Evolutionary conservation across 2,888 invertebrate genomes (phyloP).

Genomic region (Drosophila pseudotalamancana): DNA sequence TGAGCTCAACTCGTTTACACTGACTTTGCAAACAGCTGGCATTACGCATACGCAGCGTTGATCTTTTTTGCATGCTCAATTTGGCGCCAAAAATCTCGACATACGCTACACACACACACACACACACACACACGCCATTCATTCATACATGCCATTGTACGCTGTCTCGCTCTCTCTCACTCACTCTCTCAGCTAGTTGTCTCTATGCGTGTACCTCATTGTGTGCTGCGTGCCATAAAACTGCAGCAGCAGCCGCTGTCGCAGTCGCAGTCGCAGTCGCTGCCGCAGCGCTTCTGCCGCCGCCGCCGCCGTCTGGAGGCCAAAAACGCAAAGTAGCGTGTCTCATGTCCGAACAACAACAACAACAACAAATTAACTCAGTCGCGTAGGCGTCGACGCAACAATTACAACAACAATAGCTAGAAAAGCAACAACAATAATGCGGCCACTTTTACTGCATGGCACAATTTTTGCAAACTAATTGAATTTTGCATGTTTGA

Average conservation of each 20-base stretch:
- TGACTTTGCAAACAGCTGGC: conserved; percentile 54
- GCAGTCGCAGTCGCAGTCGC: conserved; percentile 24
- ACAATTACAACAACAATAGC: conserved; percentile 59
- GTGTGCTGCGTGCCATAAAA: conserved; percentile 63
- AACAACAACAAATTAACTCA: conserved; percentile 24
- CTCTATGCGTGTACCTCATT: conserved; percentile 71
- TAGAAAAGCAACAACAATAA: conserved; percentile 23
- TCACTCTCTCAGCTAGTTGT: background rate
- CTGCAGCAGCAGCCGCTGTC: conserved; percentile 41
- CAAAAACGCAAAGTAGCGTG: conserved; percentile 75
- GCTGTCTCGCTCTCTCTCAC: conserved; percentile 31
- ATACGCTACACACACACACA: conserved; percentile 22
- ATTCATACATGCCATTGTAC: conserved; percentile 57
- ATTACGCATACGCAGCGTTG: conserved; percentile 72
- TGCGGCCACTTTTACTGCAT: conserved; percentile 56
- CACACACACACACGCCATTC: conserved; percentile 41
- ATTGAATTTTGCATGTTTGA: conserved; percentile 56
- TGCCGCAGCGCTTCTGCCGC: conserved; percentile 32
- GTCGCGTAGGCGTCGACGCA: conserved; percentile 65
- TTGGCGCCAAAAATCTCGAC: conserved; percentile 74
- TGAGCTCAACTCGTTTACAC: conserved; percentile 38
- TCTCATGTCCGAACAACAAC: conserved; percentile 69
- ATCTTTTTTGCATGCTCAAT: conserved; percentile 68
- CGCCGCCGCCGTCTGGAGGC: conserved; percentile 42
- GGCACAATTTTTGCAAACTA: conserved; percentile 59